Conservation (phyloP, 2,797 vertebrate species). For the Echeneis naucrates region DNA sequence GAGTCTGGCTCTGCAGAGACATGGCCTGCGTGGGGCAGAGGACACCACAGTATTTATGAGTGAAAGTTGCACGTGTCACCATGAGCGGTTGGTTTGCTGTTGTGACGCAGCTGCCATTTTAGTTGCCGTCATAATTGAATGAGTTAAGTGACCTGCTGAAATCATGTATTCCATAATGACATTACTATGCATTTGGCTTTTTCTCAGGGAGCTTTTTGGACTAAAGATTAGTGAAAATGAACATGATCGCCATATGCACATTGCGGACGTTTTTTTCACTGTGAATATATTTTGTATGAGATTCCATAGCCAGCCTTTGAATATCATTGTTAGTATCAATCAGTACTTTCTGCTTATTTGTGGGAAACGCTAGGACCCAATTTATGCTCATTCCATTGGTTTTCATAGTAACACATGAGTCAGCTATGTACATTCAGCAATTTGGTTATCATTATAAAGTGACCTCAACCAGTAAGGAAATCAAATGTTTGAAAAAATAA, state of each 20-base stretch:
- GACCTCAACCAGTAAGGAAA: not conserved
- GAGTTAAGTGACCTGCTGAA: no score
- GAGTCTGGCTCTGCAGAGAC: conserved; percentile 77
- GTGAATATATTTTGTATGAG: not conserved
- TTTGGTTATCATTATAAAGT: not conserved
- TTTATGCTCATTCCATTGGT: no score
- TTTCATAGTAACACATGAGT: no score
- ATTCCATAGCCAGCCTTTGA: not conserved
- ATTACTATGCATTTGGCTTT: no score
- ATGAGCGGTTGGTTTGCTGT: no score
- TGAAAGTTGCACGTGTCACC: not conserved
- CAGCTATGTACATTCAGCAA: not conserved
- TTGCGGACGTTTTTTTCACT: not conserved
- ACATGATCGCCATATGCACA: not conserved
- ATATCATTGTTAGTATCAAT: no score
- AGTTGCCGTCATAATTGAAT: no score
- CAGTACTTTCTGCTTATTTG: no score
- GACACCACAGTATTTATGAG: not conserved
- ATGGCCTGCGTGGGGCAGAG: conserved; percentile 54
- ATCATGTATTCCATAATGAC: no score
- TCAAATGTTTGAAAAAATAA: not conserved
- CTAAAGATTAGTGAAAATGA: not conserved
- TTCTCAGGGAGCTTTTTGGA: not conserved
- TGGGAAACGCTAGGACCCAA: no score
- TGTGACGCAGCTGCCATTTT: no score